These are phyloP conservation scores for Myotis vivesi DNA, from an alignment of 2,797 vertebrate genomes.

Conservation along the genomic window DNA sequence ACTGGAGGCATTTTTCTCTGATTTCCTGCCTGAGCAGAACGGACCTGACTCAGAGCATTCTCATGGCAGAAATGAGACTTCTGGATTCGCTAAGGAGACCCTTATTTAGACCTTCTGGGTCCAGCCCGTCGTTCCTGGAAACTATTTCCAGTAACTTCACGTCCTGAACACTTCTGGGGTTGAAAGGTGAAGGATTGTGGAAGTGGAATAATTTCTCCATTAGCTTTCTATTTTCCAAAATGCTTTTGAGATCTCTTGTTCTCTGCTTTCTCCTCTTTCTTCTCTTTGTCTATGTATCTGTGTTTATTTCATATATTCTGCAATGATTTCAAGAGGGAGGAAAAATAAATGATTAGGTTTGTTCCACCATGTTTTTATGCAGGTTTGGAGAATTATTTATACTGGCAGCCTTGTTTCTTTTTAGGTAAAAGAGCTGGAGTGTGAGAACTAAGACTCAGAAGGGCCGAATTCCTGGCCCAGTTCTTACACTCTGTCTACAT, in stretches of 20 bases:
- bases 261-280: background rate
- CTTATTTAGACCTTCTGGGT: background rate
- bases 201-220: background rate
- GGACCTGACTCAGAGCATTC: background rate
- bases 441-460: constrained; percentile 32
- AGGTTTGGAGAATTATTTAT: background rate
- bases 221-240: background rate
- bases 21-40: background rate
- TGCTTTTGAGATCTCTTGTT: background rate
- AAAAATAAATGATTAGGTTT: constrained; percentile 7
- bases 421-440: background rate
- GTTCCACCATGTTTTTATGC: background rate
- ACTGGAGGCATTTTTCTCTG: background rate
- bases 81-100: background rate
- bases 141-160: background rate
- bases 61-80: background rate
- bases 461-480: background rate
- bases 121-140: background rate
- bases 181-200: background rate
- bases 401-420: background rate
- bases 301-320: background rate
- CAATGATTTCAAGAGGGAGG: background rate
- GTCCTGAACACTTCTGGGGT: background rate
- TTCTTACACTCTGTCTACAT: background rate
- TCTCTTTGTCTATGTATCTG: background rate